Percentiles rank a stretch among this genome's conserved stretches.
These are phyloP conservation scores for Melanocharis versteri DNA, from an alignment of 2,113 vertebrate genomes.

Conservation along the genomic window DNA sequence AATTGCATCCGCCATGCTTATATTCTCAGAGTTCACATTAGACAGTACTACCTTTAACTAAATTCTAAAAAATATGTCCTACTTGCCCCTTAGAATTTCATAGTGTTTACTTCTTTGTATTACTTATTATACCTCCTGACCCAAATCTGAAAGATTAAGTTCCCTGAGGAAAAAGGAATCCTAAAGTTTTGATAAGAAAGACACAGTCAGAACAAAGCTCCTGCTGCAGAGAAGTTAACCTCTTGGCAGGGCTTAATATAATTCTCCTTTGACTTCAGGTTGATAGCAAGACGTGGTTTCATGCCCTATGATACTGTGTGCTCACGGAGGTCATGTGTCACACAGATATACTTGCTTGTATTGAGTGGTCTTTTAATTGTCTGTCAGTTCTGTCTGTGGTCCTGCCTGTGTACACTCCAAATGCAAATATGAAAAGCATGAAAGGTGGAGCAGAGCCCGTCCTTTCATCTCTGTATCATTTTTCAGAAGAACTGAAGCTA, in stretches of 20 bases:
- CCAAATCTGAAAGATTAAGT: slow-evolving; percentile 43
- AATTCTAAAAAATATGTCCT: background rate
- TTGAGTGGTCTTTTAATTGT: slow-evolving; percentile 85
- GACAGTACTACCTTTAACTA: background rate
- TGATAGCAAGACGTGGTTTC: slow-evolving; percentile 78
- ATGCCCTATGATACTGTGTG: slow-evolving; percentile 77
- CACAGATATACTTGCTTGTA: slow-evolving; percentile 78
- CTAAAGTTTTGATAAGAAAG: background rate
- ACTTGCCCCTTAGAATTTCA: background rate
- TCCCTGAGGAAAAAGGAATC: slow-evolving; percentile 21
- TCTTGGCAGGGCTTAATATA: slow-evolving; percentile 68
- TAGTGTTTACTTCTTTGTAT: slow-evolving; percentile 38
- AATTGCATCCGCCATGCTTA: background rate
- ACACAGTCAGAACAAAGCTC: background rate
- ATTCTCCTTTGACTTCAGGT: slow-evolving; percentile 74
- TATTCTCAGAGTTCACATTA: background rate
- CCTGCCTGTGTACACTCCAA: slow-evolving; percentile 73
- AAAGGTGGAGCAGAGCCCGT: slow-evolving; percentile 81
- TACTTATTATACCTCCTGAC: background rate
- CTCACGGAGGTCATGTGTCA: slow-evolving; percentile 80
- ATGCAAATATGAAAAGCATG: slow-evolving; percentile 85
- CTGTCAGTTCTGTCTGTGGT: slow-evolving; percentile 83
- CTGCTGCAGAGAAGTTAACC: slow-evolving; percentile 57
- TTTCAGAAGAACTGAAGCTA: slow-evolving; percentile 76
- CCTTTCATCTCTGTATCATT: slow-evolving; percentile 86